Base-by-base conservation (phyloP, 2,888 invertebrate species). In the Teinopalpus imperialis region DNA sequence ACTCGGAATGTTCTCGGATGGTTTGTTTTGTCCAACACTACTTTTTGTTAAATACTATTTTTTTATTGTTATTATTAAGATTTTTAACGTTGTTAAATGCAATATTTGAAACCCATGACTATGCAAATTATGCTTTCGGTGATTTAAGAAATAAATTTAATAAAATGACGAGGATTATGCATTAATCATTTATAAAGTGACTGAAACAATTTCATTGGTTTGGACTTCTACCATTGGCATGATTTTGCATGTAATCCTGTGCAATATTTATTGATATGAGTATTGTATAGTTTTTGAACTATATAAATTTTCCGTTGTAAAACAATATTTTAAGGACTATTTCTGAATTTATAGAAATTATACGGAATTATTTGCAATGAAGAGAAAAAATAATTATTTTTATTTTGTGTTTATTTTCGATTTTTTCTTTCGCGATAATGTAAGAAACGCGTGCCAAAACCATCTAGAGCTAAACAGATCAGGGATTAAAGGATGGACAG, bases 21-120 rank as follows among this genome's bases (percentile, higher is more conserved):
- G 82, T 83, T 83, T 74, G 74, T 79, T 81, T 80, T 69, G 67
- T 73, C 74, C 75, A 66, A 65, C 66, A 67, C 69, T 66, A 70
- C 62, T 79, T 86, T 81, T 87, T 87, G 83, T 87, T 88, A 73
- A 73, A 79, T 80, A 79, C 74, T 79, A 45, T 39, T 45, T 44
- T 81, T 63, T 61, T 82, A 85, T 86, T 87, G 86, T 86, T 87
- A 82, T 86, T 76, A 81, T 81, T 87, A 85, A 86, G 81, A 85
- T 74, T 82, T 86, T 87, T 85, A 82, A 86, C 71, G 69, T 86
- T 87, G 87, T 87, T 86, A 77, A 77, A 64, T 75, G 73, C 81
- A 81, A 82, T 76, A 73, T n/a, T n/a, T 70, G 67, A 56, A 62
- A 59, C 60, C 61, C 63, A 63, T 63, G 63, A 64, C 59, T 63